These are phyloP conservation scores for Henricia sp. DNA, from an alignment of 53 echinoderm and acorn worm species.

Conservation along the genomic window DNA sequence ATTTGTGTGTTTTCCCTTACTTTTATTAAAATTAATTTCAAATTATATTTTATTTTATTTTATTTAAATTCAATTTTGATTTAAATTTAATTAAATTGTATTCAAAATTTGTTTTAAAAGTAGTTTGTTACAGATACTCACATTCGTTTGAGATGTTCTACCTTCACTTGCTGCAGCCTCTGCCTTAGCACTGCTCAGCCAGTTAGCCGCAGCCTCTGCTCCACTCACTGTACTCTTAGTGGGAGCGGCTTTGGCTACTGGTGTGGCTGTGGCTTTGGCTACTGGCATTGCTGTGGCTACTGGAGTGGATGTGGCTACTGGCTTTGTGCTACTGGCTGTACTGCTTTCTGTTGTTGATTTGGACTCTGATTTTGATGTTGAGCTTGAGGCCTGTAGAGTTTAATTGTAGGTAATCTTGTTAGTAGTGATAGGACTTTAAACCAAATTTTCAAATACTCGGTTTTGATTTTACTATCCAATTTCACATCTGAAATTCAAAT, in stretches of 20 bases:
- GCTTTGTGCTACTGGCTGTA: conserved; percentile 4
- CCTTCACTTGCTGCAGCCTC: conserved; percentile 69
- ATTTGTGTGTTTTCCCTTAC: background rate
- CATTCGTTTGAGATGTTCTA: conserved; percentile 63
- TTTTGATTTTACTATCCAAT: too few relatives aligned
- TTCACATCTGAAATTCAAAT: too few relatives aligned
- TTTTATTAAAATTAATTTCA: background rate
- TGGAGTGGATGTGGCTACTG: background rate
- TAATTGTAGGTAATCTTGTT: too few relatives aligned
- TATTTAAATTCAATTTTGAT: too few relatives aligned
- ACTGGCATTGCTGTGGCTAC: conserved; percentile 32
- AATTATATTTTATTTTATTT: too few relatives aligned
- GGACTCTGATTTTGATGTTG: conserved; percentile 14
- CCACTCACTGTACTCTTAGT: too few relatives aligned
- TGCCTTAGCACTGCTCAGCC: conserved; percentile 94
- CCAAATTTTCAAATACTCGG: too few relatives aligned
- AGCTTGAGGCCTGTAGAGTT: too few relatives aligned
- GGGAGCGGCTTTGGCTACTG: conserved; percentile 2
- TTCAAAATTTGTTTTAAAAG: background rate
- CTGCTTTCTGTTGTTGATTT: conserved; percentile 27
- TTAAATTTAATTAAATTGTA: background rate
- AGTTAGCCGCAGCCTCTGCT: conserved; percentile 90
- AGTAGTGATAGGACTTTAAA: too few relatives aligned
- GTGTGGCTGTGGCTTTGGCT: conserved; percentile 3
- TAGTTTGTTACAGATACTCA: conserved; percentile 54